Evolutionary conservation across 2,888 invertebrate genomes (phyloP).

Genomic region (Tipula unca): DNA sequence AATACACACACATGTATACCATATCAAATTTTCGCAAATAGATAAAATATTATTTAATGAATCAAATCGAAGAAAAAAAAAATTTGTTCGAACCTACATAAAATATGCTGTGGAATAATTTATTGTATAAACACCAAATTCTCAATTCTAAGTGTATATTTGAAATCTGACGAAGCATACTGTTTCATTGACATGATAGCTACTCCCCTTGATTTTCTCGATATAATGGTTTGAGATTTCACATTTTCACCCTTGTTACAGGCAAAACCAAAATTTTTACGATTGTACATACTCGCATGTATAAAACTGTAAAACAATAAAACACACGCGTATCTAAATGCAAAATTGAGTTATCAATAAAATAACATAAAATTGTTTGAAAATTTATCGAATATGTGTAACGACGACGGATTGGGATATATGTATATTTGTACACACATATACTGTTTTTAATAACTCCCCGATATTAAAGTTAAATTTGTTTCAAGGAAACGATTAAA

Average conservation of each 20-base stretch:
- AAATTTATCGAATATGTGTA: neutral
- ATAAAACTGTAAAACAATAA: slow-evolving; percentile 8
- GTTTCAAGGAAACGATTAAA: neutral
- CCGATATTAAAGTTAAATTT: neutral
- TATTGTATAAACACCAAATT: neutral
- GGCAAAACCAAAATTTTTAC: neutral
- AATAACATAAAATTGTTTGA: neutral
- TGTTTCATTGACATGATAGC: neutral
- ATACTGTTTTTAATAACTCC: neutral
- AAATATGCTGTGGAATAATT: neutral
- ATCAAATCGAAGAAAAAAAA: neutral
- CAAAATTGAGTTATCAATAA: neutral
- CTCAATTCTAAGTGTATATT: neutral
- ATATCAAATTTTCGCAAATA: neutral
- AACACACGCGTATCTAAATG: neutral
- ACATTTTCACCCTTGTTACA: slow-evolving; percentile 1
- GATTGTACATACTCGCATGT: neutral
- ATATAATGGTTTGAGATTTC: neutral
- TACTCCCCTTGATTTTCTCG: neutral
- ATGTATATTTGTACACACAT: neutral
- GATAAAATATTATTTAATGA: slow-evolving; percentile 14
- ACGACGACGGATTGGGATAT: neutral
- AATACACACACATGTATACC: neutral
- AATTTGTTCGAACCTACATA: neutral
- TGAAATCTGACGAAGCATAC: neutral